Evolutionary conservation across 1,140 invertebrate species (phyloP), one percentile per base, ranked within the genome.

Genomic region (Dinoponera quadriceps): DNA sequence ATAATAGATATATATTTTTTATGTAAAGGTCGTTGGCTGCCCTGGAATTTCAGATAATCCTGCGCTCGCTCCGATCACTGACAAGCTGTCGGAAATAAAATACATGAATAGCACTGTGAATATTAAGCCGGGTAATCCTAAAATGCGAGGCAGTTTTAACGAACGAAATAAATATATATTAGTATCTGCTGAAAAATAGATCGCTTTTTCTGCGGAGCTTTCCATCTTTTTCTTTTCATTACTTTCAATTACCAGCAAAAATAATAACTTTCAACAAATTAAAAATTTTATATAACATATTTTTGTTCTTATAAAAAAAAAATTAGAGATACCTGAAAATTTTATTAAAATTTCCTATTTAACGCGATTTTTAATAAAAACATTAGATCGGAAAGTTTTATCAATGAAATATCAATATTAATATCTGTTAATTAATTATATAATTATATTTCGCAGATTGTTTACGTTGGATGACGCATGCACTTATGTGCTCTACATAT

Each of bases 31-130:
- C 18, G 80, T 89, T 14, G 90, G 88, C 2, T 89, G 89, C 68
- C 71, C 90, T 80, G 83, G 90, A 85, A 71, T 94, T 85, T n/a
- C 92, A 85, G 93, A 94, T 55, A 94, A 95, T 91, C 86, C 91
- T 7, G 90, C 89, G 29, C 91, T 95, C 22, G 85, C 89, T 14
- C 90, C 92, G 27, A 87, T 95, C 16, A 91, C 91, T 0, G 83
- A 92, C 29, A 90, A 90, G 20, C 91, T 94, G 9, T 71, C 82
- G n/a, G 74, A 87, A 5, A 94, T 95, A 38, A 91, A 90, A 49
- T 90, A 86, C 78, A 89, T 92, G 20, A 89, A 91, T 29, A 87
- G 84, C 9, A 84, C 57, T 3, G 90, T 88, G 1, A 72, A 83
- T 13, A 89, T 94, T 48, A 77, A 90, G 9, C 60, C 91, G 73